A percentile compares a stretch with the other conserved stretches of the same genome.
Evolutionary conservation across 2,888 invertebrate species (phyloP).

Genomic region (Pristionchus arcanus): DNA sequence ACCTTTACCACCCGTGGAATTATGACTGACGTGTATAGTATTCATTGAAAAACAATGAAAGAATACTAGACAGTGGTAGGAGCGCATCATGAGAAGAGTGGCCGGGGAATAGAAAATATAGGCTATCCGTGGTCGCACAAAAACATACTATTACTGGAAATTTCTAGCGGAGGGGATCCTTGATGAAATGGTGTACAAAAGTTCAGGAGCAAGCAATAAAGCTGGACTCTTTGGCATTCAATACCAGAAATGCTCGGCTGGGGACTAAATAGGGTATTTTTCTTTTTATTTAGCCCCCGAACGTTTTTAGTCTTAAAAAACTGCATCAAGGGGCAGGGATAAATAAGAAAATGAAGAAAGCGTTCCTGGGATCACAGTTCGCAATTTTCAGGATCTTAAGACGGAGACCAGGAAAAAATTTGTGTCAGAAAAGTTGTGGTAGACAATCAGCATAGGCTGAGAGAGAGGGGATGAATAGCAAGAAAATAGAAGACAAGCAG

Average conservation of each 20-base stretch:
- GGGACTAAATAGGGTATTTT: too few species aligned
- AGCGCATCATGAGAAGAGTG: neutral
- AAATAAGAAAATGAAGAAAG: too few species aligned
- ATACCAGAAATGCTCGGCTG: too few species aligned
- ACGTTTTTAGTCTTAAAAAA: too few species aligned
- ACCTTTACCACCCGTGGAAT: too few species aligned
- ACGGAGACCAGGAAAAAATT: neutral
- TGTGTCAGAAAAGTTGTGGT: neutral
- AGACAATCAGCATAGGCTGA: neutral
- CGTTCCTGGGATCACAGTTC: too few species aligned
- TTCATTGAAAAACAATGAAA: too few species aligned
- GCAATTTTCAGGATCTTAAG: too few species aligned
- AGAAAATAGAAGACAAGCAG: neutral
- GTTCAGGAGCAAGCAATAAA: conserved; percentile 1
- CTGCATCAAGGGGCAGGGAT: too few species aligned
- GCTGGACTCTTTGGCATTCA: too few species aligned
- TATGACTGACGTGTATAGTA: too few species aligned
- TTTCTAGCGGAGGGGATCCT: neutral
- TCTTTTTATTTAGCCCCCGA: too few species aligned
- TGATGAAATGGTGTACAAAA: neutral
- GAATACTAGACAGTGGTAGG: neutral
- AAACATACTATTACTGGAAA: neutral
- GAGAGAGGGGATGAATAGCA: neutral
- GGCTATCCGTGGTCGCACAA: neutral
- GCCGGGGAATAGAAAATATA: neutral